These are phyloP conservation scores for Lamellibrachia columna DNA, from an alignment of 2,888 invertebrate genomes.

Conservation along the genomic window DNA sequence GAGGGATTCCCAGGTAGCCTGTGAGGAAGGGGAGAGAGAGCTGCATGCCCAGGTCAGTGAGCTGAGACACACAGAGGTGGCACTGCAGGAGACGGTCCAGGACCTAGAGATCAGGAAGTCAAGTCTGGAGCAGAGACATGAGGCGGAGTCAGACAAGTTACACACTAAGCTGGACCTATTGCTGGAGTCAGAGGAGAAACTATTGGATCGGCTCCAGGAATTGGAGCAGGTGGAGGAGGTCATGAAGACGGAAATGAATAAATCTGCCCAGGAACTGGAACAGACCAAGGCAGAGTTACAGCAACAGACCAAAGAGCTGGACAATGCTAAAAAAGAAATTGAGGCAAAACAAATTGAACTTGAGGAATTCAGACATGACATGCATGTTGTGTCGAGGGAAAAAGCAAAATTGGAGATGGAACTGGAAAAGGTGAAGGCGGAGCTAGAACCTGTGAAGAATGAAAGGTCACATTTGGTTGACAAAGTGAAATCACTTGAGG, in stretches of 20 bases:
- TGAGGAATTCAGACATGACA: neutral
- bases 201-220: constrained; percentile 30
- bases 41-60: constrained; percentile 35
- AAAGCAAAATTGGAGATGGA: constrained; percentile 9
- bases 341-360: neutral
- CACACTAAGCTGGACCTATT: constrained; percentile 33
- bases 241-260: constrained; percentile 38
- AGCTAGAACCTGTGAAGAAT: neutral
- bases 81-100: constrained; percentile 38
- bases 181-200: constrained; percentile 33
- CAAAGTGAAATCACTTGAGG: neutral
- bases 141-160: constrained; percentile 50
- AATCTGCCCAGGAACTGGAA: constrained; percentile 40
- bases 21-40: constrained; percentile 40
- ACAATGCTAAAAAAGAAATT: constrained; percentile 33
- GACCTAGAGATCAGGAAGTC: constrained; percentile 18
- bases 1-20: constrained; percentile 42
- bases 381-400: neutral
- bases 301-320: constrained; percentile 49
- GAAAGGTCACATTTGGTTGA: neutral
- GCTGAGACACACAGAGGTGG: constrained; percentile 44
- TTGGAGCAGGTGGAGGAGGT: constrained; percentile 35
- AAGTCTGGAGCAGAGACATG: constrained; percentile 48
- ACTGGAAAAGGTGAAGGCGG: constrained; percentile 16
- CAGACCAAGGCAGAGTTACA: neutral